Conservation (phyloP, 2,113 vertebrate species). For the Callorhinus ursinus region DNA sequence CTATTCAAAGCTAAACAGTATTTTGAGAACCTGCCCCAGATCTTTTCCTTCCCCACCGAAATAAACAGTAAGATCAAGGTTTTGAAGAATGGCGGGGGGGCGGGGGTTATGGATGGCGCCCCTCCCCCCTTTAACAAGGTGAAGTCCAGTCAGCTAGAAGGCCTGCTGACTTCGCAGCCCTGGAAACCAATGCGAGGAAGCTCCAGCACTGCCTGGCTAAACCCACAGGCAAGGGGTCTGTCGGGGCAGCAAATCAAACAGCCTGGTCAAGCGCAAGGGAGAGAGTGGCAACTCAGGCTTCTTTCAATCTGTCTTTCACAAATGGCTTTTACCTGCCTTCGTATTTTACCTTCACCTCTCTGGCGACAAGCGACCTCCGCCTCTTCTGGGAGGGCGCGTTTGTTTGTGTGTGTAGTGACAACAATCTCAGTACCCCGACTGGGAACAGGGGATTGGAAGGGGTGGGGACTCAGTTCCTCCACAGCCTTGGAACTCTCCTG, state of each 20-base stretch:
- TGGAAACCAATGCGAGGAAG: neutral
- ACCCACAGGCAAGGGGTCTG: neutral
- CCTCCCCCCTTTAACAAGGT: neutral
- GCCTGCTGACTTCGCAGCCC: slow-evolving; percentile 69
- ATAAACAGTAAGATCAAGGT: neutral
- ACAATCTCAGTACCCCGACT: neutral
- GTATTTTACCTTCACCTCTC: neutral
- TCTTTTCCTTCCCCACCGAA: neutral
- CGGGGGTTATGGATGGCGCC: neutral
- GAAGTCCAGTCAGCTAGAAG: slow-evolving; percentile 17
- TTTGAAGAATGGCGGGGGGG: neutral
- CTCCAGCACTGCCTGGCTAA: neutral
- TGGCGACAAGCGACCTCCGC: neutral
- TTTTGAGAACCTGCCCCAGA: neutral
- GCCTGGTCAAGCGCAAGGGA: neutral
- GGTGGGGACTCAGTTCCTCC: neutral
- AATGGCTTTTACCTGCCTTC: neutral
- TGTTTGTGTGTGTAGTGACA: neutral
- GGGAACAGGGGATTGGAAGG: neutral
- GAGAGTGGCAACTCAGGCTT: neutral
- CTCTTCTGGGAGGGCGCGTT: neutral
- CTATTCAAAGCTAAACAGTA: neutral
- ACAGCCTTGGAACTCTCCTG: slow-evolving; percentile 33
- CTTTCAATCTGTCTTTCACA: neutral
- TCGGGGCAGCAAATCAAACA: neutral